Conservation (phyloP, 2,888 invertebrate species). For the Malthinus flaveolus region DNA sequence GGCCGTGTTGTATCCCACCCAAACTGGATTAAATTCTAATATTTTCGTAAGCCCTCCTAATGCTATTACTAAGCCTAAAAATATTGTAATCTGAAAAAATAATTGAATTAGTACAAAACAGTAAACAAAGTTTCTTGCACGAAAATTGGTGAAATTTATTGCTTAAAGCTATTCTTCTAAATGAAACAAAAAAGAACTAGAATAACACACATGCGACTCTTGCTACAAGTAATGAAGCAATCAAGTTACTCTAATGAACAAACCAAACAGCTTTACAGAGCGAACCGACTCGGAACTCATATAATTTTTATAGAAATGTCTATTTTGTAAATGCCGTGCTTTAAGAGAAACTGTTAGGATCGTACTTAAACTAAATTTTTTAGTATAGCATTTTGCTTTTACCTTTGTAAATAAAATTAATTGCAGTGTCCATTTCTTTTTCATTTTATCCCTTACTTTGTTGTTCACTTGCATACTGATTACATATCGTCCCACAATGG, state of each 20-base stretch:
- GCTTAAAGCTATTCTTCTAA: too few species aligned
- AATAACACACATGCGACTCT: too few species aligned
- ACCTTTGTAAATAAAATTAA: constrained; percentile 64
- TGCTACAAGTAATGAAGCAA: too few species aligned
- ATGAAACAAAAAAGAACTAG: too few species aligned
- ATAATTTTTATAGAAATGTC: too few species aligned
- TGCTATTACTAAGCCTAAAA: constrained; percentile 49
- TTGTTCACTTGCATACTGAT: constrained; percentile 64
- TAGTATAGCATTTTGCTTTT: constrained; percentile 4
- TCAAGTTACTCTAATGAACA: too few species aligned
- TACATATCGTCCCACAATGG: constrained; percentile 61
- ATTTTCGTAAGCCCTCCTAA: constrained; percentile 53
- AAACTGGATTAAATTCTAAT: constrained; percentile 49
- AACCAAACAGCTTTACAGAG: too few species aligned
- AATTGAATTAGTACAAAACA: background rate
- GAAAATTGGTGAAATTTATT: too few species aligned
- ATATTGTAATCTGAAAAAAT: constrained; percentile 51
- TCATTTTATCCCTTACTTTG: constrained; percentile 63
- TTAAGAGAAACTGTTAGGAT: too few species aligned
- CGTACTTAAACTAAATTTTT: background rate
- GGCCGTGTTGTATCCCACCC: constrained; percentile 55
- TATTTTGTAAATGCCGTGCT: too few species aligned
- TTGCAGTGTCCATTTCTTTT: constrained; percentile 61
- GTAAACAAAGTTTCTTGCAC: too few species aligned
- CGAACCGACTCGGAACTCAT: too few species aligned